Percentiles rank a stretch among this genome's conserved stretches.
phyloP scores from a whole-genome alignment of 2,113 vertebrate species.

The Monopterus albus region DNA sequence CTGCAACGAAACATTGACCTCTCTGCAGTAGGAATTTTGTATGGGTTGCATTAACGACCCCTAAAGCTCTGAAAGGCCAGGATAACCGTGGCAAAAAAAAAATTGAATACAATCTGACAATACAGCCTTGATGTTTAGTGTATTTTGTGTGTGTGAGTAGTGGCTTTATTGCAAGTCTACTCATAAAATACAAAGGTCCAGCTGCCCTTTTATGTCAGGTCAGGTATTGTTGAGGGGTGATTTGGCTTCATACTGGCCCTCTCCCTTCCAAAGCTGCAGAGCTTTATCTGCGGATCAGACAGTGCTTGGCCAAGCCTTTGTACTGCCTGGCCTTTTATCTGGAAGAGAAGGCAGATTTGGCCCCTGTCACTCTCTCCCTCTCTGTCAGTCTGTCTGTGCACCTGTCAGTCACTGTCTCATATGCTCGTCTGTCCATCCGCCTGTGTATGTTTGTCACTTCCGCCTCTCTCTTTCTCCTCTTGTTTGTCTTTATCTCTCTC shows the following conservation, averaged over 20 bases:
- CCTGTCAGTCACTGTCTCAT: constrained; percentile 59
- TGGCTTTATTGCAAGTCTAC: constrained; percentile 60
- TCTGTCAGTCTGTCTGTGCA: constrained; percentile 53
- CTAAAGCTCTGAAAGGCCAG: constrained; percentile 77
- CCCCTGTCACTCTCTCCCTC: constrained; percentile 37
- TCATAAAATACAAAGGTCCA: constrained; percentile 71
- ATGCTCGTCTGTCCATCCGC: constrained; percentile 40
- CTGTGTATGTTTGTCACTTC: constrained; percentile 51
- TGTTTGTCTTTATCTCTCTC: constrained; percentile 41
- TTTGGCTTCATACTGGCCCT: constrained; percentile 69
- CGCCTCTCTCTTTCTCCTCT: constrained; percentile 21
- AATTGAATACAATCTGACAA: constrained; percentile 13
- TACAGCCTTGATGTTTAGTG: constrained; percentile 25
- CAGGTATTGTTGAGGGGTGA: constrained; percentile 72
- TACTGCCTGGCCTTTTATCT: constrained; percentile 73
- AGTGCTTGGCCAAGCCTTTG: constrained; percentile 72
- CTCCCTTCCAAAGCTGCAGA: constrained; percentile 67
- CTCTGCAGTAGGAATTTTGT: neutral
- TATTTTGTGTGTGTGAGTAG: constrained; percentile 29
- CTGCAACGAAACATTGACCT: constrained; percentile 5
- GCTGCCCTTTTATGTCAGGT: constrained; percentile 72
- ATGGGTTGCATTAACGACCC: constrained; percentile 2
- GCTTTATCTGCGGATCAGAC: constrained; percentile 77
- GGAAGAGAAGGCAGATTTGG: constrained; percentile 62
- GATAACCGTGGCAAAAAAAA: constrained; percentile 61